phyloP scores from a whole-genome alignment of 2,888 invertebrate genomes.

The Drosophila fulvimacula region DNA sequence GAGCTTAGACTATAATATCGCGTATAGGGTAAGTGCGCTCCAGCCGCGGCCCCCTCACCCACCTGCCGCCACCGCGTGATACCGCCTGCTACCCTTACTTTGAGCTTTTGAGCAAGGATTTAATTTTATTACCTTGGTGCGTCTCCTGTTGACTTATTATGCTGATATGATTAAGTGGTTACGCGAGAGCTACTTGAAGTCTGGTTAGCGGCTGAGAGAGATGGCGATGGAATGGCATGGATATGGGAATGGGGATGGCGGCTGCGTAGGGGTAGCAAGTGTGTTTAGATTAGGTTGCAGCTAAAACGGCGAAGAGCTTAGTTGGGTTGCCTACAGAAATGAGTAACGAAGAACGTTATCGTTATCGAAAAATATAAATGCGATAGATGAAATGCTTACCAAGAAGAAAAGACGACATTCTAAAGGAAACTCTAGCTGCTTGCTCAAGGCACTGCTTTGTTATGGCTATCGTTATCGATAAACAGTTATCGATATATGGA shows the following conservation, averaged over 20 bases:
- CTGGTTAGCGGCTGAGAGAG: slow-evolving; percentile 13
- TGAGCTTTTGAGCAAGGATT: slow-evolving; percentile 68
- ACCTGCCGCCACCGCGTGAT: neutral
- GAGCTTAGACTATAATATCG: slow-evolving; percentile 35
- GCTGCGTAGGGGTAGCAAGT: neutral
- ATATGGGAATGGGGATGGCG: neutral
- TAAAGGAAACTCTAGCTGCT: too few species aligned
- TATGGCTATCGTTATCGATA: slow-evolving; percentile 4
- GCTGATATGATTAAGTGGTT: slow-evolving; percentile 77
- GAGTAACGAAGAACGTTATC: too few species aligned
- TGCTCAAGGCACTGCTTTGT: neutral
- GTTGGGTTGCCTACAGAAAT: slow-evolving; percentile 34
- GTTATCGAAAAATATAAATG: neutral
- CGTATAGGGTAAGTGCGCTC: slow-evolving; percentile 5
- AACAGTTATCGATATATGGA: neutral
- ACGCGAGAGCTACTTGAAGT: slow-evolving; percentile 36
- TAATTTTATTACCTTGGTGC: slow-evolving; percentile 73
- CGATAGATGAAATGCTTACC: neutral
- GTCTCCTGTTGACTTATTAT: slow-evolving; percentile 73
- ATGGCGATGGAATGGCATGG: too few species aligned
- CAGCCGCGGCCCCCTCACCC: neutral
- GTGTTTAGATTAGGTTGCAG: neutral
- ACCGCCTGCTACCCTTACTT: neutral
- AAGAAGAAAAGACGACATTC: too few species aligned
- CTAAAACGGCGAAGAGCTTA: slow-evolving; percentile 1